Evolutionary conservation across 2,797 vertebrate genomes (phyloP).

Genomic region (Lithobates sylvaticus): DNA sequence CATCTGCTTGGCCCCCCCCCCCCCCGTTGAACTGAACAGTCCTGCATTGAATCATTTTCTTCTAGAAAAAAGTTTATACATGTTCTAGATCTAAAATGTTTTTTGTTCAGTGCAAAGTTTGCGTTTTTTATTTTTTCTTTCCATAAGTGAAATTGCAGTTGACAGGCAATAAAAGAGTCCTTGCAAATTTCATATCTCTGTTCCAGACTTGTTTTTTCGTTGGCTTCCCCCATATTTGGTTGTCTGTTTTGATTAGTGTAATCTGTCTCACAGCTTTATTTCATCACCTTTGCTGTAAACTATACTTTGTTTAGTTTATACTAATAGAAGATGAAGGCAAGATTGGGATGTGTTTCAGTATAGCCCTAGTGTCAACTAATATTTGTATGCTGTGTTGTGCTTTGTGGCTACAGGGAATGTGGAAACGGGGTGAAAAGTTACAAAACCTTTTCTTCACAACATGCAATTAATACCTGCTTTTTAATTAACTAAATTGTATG

Average conservation of each 20-base stretch:
- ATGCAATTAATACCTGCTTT: no score
- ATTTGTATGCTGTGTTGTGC: no score
- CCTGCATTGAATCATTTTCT: neutral
- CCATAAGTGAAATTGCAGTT: neutral
- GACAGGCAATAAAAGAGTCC: constrained; percentile 19
- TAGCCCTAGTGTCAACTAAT: no score
- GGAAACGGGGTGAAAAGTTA: no score
- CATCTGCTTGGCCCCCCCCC: no score
- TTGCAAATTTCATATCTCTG: neutral
- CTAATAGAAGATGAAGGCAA: constrained; percentile 5
- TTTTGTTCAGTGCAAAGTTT: neutral
- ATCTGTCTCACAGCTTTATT: neutral
- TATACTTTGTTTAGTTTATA: neutral
- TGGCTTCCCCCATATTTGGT: neutral
- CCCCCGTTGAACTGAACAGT: no score
- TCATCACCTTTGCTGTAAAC: neutral
- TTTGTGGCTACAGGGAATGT: no score
- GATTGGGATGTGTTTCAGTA: neutral
- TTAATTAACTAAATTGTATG: no score
- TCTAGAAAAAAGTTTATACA: neutral
- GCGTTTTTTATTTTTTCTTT: neutral
- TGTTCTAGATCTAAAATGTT: neutral
- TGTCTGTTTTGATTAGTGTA: constrained; percentile 19
- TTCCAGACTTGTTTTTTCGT: neutral
- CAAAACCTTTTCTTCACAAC: no score